A percentile compares a stretch with the other conserved stretches of the same genome.
Evolutionary conservation across 2,888 invertebrate species (phyloP).

Genomic region (Sipha maydis): DNA sequence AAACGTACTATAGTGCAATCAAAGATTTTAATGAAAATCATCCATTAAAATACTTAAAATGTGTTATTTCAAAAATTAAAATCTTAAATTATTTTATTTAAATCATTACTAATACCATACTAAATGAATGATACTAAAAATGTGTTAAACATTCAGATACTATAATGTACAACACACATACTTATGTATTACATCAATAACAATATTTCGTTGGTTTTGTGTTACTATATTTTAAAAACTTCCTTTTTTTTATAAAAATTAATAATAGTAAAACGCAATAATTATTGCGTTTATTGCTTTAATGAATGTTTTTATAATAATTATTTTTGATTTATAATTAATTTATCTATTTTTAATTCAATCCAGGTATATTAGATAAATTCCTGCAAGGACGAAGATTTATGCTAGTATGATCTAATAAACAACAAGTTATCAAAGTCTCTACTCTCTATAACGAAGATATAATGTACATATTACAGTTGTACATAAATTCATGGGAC

Average conservation of each 20-base stretch:
- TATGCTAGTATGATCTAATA: neutral
- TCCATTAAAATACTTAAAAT: neutral
- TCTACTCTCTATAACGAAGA: conserved; percentile 4
- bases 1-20: neutral
- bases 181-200: too few relatives aligned
- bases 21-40: neutral
- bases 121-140: too few relatives aligned
- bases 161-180: too few relatives aligned
- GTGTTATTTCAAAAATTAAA: neutral
- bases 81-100: too few relatives aligned
- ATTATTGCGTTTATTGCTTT: neutral
- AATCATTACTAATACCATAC: neutral
- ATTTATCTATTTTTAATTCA: neutral
- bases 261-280: neutral
- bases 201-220: neutral
- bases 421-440: neutral
- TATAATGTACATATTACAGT: neutral
- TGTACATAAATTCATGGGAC: neutral
- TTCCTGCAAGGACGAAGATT: conserved; percentile 1
- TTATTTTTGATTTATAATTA: neutral
- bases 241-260: neutral
- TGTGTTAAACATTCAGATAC: too few relatives aligned
- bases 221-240: neutral
- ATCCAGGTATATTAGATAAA: neutral
- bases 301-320: neutral